phyloP scores from a whole-genome alignment of 1,140 invertebrate genomes.

The Hyphantria cunea region DNA sequence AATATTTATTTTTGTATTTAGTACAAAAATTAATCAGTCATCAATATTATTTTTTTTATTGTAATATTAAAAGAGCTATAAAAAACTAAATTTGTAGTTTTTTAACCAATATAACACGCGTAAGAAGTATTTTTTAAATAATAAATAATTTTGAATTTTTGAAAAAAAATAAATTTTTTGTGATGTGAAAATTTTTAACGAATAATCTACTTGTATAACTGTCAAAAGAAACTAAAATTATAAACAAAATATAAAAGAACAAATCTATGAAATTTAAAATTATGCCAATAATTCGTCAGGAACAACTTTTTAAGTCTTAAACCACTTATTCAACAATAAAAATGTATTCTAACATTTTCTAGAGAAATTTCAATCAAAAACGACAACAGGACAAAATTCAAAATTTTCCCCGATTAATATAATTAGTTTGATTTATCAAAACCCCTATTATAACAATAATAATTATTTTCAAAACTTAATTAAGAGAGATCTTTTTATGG shows the following conservation, averaged over 20 bases:
- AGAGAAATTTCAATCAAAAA: constrained; percentile 40
- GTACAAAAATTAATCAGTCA: too few species aligned
- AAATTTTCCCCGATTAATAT: constrained; percentile 54
- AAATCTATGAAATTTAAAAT: too few species aligned
- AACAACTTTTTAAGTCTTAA: constrained; percentile 30
- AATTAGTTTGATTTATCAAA: constrained; percentile 16
- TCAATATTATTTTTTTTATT: too few species aligned
- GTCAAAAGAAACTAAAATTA: not conserved
- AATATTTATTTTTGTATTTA: too few species aligned
- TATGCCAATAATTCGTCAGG: constrained; percentile 14
- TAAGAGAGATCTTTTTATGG: constrained; percentile 71
- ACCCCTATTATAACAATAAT: constrained; percentile 44
- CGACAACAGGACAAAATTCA: constrained; percentile 58
- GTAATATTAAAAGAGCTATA: too few species aligned
- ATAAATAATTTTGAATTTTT: too few species aligned
- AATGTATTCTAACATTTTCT: constrained; percentile 40
- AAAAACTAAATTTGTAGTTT: too few species aligned
- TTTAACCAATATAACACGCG: too few species aligned
- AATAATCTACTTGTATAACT: too few species aligned
- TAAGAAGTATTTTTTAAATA: too few species aligned
- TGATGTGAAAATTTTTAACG: too few species aligned
- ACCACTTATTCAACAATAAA: constrained; percentile 38
- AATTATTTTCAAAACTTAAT: constrained; percentile 62
- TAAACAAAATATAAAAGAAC: not conserved
- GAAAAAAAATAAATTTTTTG: too few species aligned